Base-by-base conservation (phyloP, 2,888 invertebrate species). In the Drosophila phalerata region DNA sequence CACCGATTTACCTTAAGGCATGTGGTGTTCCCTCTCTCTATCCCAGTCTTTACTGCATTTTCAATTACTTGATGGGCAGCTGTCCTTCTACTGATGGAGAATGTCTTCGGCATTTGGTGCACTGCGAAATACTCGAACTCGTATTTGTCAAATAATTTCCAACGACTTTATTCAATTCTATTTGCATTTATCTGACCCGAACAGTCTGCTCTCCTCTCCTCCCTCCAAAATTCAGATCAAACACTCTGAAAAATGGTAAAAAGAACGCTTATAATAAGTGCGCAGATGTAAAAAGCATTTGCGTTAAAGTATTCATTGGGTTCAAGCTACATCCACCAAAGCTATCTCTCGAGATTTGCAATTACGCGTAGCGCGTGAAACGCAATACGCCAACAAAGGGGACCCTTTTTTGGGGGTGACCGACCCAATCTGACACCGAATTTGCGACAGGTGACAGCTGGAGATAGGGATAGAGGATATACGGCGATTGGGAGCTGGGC, bases 401-500 rank as follows among this genome's bases (percentile, higher is more conserved):
- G 30, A 76, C 55, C 72, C 52, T 73, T 77, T 72, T 61, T 61
- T 30, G 42, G 32, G 30, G 40, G n/a, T 45, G 30, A 38, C 5
- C 56, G 47, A 52, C 69, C 73, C 56, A 49, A 76, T 63, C 73
- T 56, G 74, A 64, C 69, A 55, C 42, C 67, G 22, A 60, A 65
- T 77, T 72, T 73, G 60, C 64, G 83, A 83, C 81, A 83, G 83
- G 85, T 85, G 85, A 85, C 83, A 76, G 45, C 37, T 32, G 67
- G 57, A 37, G 71, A 73, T 67, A 48, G 42, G 43, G 15, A n/a
- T n/a, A n/a, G n/a, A n/a, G n/a, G n/a, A n/a, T n/a, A n/a, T n/a
- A n/a, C n/a, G n/a, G n/a, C n/a, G 28, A 17, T 13, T 1, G 32
- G 37, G 37, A 25, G 45, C 40, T 25, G 45, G 58, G n/a, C 40